phyloP scores from a whole-genome alignment of 2,888 invertebrate genomes.

The Seladonia tumulorum region DNA sequence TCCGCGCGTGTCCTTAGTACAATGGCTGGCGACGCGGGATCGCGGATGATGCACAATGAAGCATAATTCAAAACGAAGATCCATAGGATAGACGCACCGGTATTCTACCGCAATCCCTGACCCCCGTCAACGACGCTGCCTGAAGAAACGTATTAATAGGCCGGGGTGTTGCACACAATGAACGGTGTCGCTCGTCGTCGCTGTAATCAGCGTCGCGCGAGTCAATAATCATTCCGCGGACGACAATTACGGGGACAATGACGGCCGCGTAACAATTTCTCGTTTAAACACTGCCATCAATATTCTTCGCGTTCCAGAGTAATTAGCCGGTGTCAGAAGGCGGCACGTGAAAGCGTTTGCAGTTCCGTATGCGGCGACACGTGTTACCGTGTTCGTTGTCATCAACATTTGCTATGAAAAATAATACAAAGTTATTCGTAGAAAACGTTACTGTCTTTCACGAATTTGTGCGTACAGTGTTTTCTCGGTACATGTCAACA shows the following conservation, averaged over 20 bases:
- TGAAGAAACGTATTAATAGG: slow-evolving; percentile 65
- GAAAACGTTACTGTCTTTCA: not conserved
- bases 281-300: slow-evolving; percentile 79
- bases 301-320: slow-evolving; percentile 77
- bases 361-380: not conserved
- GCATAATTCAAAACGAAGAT: slow-evolving; percentile 56
- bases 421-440: not conserved
- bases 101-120: slow-evolving; percentile 56
- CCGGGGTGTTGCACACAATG: slow-evolving; percentile 57
- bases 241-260: slow-evolving; percentile 79
- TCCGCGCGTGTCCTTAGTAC: slow-evolving; percentile 29
- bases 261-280: slow-evolving; percentile 72
- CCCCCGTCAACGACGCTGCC: slow-evolving; percentile 42
- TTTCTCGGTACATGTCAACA: too few species aligned
- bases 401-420: not conserved
- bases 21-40: slow-evolving; percentile 23
- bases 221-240: slow-evolving; percentile 75
- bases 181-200: slow-evolving; percentile 60
- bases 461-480: too few species aligned
- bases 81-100: slow-evolving; percentile 12
- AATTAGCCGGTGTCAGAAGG: slow-evolving; percentile 76
- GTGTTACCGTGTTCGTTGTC: not conserved
- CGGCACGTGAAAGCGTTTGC: slow-evolving; percentile 77
- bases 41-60: slow-evolving; percentile 37
- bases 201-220: slow-evolving; percentile 72